Conservation (phyloP, 2,113 vertebrate species). For the Muntiacus muntjak region DNA sequence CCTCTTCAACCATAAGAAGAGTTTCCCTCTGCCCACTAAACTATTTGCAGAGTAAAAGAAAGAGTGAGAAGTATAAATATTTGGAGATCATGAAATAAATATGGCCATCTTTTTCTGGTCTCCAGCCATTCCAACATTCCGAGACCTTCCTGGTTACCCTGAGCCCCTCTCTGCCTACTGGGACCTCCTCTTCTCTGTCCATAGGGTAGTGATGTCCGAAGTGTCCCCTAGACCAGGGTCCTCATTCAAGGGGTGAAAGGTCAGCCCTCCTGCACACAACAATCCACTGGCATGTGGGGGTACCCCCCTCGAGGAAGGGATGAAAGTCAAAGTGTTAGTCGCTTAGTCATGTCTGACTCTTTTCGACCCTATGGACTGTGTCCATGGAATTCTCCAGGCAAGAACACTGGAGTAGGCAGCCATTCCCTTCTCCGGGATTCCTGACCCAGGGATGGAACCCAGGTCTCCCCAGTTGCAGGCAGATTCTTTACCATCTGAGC, state of each 20-base stretch:
- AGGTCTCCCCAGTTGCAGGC: background rate
- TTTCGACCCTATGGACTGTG: background rate
- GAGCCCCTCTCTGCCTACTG: background rate
- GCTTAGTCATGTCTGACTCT: background rate
- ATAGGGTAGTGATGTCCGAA: background rate
- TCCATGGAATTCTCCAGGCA: background rate
- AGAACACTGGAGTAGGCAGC: background rate
- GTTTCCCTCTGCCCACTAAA: constrained; percentile 35
- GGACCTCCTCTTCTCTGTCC: background rate
- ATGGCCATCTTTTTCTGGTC: background rate
- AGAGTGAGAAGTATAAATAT: background rate
- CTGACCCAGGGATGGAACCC: background rate
- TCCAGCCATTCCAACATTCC: background rate
- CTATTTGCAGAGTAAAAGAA: constrained; percentile 49
- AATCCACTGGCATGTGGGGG: background rate
- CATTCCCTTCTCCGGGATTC: background rate
- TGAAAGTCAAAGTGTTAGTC: background rate
- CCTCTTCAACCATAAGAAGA: background rate
- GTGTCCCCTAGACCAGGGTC: background rate
- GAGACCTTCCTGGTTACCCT: background rate
- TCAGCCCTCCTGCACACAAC: too few species aligned
- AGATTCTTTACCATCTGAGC: background rate
- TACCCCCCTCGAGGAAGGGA: background rate
- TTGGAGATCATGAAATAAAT: constrained; percentile 49
- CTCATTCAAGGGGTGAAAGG: rapidly evolving